Evolutionary conservation across 1,140 invertebrate species (phyloP), one percentile per base, ranked within the genome.

Genomic region (Eurosta solidaginis): DNA sequence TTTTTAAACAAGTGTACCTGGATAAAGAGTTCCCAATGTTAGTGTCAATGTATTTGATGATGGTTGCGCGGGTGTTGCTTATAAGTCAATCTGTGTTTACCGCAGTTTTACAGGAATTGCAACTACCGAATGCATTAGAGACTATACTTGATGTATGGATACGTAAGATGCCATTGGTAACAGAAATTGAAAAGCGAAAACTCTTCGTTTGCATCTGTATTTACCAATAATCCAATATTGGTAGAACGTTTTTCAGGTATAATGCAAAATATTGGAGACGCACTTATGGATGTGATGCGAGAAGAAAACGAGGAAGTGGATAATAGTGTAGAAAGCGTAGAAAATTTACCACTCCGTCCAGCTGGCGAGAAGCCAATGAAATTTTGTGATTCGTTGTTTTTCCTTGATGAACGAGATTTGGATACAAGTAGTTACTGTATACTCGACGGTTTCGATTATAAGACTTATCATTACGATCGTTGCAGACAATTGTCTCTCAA

Each of bases 251-350:
- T 96, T 87, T 91, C 92, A 74, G 90, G 90, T 22, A 94, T 97
- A 63, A 90, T 97, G 80, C 89, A 93, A 52, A 92, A 93, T 82
- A 92, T 97, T 81, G 91, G 94, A 36, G 94, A 97, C 89, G 92
- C 94, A 7, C 88, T 98, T 49, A 95, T 96, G 88, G 96, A 98
- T 86, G 92, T 98, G 63, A 93, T 92, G 83, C 92, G 91, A 83
- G 90, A 89, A 73, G 93, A 95, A 73, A 50, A 75, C 17, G 77
- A 78, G 3, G 77, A 73, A 73, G 25, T 54, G 17, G 47, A 44
- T 27, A 9, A 74, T 29, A 25, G 47, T 40, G 12, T 27, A 17
- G 59, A 68, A 17, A 59, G 45, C 17, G 91, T 89, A 79, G 92
- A 17, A 86, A 85, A 74, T 74, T 22, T 45, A 4, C 77, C 59